Evolutionary conservation across 2,888 invertebrate genomes (phyloP), one percentile per base, ranked within the genome.

Genomic region (Taenaris catops): DNA sequence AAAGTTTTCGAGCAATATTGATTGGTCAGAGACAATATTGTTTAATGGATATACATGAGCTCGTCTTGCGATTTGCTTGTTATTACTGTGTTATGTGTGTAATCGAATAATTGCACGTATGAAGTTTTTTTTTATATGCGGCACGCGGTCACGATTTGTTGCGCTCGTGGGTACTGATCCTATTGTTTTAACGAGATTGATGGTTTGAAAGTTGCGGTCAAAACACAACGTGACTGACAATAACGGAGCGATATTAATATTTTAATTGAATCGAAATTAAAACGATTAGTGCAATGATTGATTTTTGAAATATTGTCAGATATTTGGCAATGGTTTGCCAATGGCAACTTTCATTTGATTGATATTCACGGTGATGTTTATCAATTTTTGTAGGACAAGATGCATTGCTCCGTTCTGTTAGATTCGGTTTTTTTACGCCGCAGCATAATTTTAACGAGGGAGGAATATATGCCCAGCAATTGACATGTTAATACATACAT

Each of bases 171-270:
- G 63, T 65, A 55, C 56, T 50, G 48, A 57, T 58, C 54, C 60
- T 55, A 75, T 74, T 75, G 71, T 74, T 72, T 75, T 70, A 67
- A 60, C 44, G 58, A 69, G 63, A 69, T 67, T 70, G 63, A 71
- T 71, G 63, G 62, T 67, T 69, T 58, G 67, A 70, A 71, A 67
- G 61, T n/a, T 58, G 58, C 62, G 51, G 51, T 55, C 46, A 50
- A 34, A 67, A 69, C 63, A 63, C 52, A 60, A 61, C 60, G 57
- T 58, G 65, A 63, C 58, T 60, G 64, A 71, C 63, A 69, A 63
- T 65, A 55, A 66, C 55, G 54, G 59, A 52, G 56, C 46, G 45
- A 53, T 52, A 56, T 48, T 52, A 54, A 53, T 67, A 63, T 54
- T 57, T 53, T 45, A 40, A 51, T 49, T 43, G 41, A 41, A 42